Percentiles rank a stretch among this genome's conserved stretches.
phyloP scores from a whole-genome alignment of 2,113 vertebrate genomes.

The Cacatua alba region DNA sequence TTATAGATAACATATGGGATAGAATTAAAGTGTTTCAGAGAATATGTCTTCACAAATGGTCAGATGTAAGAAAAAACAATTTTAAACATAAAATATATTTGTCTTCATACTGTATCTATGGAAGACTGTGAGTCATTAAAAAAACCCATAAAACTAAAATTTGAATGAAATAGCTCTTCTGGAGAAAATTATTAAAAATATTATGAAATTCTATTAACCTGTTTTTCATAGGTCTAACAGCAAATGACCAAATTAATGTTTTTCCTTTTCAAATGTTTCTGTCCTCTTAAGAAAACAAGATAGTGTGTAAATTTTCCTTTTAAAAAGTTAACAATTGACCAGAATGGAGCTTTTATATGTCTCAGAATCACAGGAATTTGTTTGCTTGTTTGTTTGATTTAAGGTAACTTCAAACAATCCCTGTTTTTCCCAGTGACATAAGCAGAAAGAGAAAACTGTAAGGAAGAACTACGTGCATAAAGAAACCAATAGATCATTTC shows the following conservation, averaged over 20 bases:
- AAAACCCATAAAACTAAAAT: not conserved
- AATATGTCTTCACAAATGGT: not conserved
- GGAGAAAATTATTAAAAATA: not conserved
- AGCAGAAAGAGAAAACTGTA: not conserved
- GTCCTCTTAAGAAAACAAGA: not conserved
- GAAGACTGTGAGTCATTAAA: not conserved
- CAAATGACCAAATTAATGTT: not conserved
- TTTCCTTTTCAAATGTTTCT: not conserved
- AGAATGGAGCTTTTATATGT: not conserved
- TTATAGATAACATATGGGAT: slow-evolving; percentile 23
- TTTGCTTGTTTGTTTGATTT: not conserved
- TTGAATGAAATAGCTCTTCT: not conserved
- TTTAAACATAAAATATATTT: not conserved
- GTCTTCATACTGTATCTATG: not conserved
- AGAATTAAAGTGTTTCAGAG: slow-evolving; percentile 1
- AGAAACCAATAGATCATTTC: not conserved
- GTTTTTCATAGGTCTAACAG: not conserved
- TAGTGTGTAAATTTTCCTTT: not conserved
- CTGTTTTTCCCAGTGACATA: not conserved
- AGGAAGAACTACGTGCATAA: not conserved
- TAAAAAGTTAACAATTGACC: not conserved
- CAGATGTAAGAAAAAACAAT: not conserved
- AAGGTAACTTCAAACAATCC: not conserved
- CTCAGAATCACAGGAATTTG: not conserved
- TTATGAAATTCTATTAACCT: not conserved